phyloP scores from a whole-genome alignment of 2,888 invertebrate genomes.

The Scrobipalpa costella region DNA sequence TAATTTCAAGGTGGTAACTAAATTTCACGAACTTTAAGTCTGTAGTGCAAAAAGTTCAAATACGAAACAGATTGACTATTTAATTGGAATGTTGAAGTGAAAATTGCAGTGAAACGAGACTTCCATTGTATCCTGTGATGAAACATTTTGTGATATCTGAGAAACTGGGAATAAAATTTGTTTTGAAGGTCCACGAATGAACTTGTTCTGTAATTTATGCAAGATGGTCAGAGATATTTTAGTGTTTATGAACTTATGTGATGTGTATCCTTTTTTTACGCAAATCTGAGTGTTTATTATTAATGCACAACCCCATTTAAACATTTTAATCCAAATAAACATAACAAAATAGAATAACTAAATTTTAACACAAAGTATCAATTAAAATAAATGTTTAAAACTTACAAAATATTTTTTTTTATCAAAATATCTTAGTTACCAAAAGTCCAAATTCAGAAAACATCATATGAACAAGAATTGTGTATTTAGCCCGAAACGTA shows the following conservation, averaged over 20 bases:
- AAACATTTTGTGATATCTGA: constrained; percentile 10
- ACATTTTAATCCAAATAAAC: background rate
- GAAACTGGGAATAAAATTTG: background rate
- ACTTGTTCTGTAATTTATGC: background rate
- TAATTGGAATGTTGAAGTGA: background rate
- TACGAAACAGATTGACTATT: background rate
- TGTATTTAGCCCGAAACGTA: no score
- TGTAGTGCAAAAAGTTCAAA: background rate
- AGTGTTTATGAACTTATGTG: constrained; percentile 1
- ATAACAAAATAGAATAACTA: background rate
- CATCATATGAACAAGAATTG: no score
- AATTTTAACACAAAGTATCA: background rate
- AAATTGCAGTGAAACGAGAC: constrained; percentile 21
- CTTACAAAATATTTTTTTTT: background rate
- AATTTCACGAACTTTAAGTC: no score
- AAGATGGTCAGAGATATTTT: background rate
- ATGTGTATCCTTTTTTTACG: background rate
- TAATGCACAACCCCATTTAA: background rate
- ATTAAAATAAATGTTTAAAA: constrained; percentile 12
- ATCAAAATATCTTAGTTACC: no score
- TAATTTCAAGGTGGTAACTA: no score
- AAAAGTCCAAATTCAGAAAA: no score
- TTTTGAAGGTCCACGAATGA: background rate
- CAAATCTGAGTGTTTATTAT: background rate
- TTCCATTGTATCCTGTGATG: background rate